Conservation (phyloP, 2,888 invertebrate species). For the Boloria selene region DNA sequence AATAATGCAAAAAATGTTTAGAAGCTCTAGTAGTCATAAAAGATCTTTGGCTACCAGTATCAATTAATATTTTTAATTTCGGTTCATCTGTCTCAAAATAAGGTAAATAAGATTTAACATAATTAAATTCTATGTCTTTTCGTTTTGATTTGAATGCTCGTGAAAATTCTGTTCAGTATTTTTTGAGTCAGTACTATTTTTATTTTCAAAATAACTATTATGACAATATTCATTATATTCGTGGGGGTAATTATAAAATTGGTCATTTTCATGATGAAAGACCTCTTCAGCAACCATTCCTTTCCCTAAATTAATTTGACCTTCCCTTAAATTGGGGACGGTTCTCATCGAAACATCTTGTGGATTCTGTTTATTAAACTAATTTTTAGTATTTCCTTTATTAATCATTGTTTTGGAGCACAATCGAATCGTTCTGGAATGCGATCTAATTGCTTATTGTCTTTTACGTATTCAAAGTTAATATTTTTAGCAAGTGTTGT, state of each 20-base stretch:
- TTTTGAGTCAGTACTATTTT: no score
- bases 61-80: slow-evolving; percentile 33
- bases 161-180: slow-evolving; percentile 1
- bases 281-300: not conserved
- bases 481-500: no score
- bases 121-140: slow-evolving; percentile 27
- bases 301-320: slow-evolving; percentile 23
- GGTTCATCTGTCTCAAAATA: slow-evolving; percentile 34
- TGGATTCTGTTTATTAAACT: slow-evolving; percentile 28
- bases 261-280: not conserved
- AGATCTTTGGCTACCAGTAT: slow-evolving; percentile 37
- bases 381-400: no score
- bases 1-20: slow-evolving; percentile 27
- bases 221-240: no score
- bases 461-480: no score
- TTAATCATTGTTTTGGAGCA: no score
- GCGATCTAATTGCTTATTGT: no score
- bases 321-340: no score
- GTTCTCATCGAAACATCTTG: no score
- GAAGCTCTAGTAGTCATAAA: slow-evolving; percentile 30
- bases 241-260: no score
- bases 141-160: not conserved
- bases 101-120: slow-evolving; percentile 27
- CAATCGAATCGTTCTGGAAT: no score
- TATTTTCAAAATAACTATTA: no score